Evolutionary conservation across 2,888 invertebrate species (phyloP), one percentile per base, ranked within the genome.

Genomic region (Chrysomela aeneicollis): DNA sequence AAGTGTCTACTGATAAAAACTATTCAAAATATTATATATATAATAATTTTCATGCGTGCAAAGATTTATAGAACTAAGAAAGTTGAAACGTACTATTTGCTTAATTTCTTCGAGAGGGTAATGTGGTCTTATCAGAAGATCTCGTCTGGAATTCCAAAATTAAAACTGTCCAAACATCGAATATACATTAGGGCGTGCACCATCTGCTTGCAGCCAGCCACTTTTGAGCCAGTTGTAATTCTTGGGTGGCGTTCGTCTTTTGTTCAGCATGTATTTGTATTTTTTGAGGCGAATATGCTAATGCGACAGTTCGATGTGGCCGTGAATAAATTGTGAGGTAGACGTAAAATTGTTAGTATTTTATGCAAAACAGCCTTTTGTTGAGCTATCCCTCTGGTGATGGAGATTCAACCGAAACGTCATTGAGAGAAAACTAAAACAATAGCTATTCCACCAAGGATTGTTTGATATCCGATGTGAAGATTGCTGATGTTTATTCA

Each of bases 191-290:
- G 42, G 8, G 42, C 42, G 3, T 42, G n/a, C 42, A 42, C 42
- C 42, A 15, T 3, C 1, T 15, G 42, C 12, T 42, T 35, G n/a
- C 6, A 42, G 42, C 6, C 42, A 15, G n/a, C 3, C 15, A 42
- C 35, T 2, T 35, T 10, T 35, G 42, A n/a, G 15, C 15, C 42
- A 35, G 15, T 42, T 42, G 15, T 42, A 42, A 42, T 42, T 42
- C 42, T 15, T 42, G 42, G 42, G 42, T 42, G 42, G 42, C 42
- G 42, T 42, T 42, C 42, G 42, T 42, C 42, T 42, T 42, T 42
- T 42, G 42, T 42, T 42, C 12, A 42, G 42, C 42, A 42, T 42
- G n/a, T 42, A 42, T 42, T 42, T 42, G 42, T n/a, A 15, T 42
- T 42, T 42, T 42, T 42, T 15, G 42, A 42, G 42, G 42, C 42